Evolutionary conservation across 2,888 invertebrate species (phyloP).

Genomic region (Rosalia funebris): DNA sequence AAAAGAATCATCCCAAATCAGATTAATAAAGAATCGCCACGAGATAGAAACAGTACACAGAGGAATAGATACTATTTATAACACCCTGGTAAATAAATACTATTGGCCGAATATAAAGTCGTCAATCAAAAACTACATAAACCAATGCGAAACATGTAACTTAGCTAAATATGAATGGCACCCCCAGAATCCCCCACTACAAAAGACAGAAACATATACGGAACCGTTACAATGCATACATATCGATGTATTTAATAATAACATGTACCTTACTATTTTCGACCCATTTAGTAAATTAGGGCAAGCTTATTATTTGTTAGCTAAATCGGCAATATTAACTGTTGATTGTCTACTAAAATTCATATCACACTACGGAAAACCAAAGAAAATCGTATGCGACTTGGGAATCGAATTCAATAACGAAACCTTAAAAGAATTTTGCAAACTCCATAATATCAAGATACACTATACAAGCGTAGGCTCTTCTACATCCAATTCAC

Average conservation of each 20-base stretch:
- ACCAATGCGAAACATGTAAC: not conserved
- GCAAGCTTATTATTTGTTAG: not conserved
- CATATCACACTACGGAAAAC: not conserved
- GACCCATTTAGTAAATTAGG: not conserved
- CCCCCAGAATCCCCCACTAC: not conserved
- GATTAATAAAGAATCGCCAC: not conserved
- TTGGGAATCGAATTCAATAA: not conserved
- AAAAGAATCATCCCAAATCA: not conserved
- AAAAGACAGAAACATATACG: not conserved
- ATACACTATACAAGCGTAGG: not conserved
- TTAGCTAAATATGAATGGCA: not conserved
- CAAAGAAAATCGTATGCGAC: not conserved
- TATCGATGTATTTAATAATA: not conserved
- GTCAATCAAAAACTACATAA: not conserved
- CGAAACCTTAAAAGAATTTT: not conserved
- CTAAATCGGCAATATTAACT: not conserved
- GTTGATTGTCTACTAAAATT: not conserved
- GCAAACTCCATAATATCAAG: not conserved
- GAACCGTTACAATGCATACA: not conserved
- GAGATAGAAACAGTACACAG: not conserved
- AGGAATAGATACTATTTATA: not conserved
- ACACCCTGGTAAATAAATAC: not conserved
- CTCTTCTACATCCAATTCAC: not conserved
- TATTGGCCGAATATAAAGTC: not conserved
- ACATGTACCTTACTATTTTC: not conserved